phyloP scores from a whole-genome alignment of 2,888 invertebrate species.

The Ditula angustiorana region DNA sequence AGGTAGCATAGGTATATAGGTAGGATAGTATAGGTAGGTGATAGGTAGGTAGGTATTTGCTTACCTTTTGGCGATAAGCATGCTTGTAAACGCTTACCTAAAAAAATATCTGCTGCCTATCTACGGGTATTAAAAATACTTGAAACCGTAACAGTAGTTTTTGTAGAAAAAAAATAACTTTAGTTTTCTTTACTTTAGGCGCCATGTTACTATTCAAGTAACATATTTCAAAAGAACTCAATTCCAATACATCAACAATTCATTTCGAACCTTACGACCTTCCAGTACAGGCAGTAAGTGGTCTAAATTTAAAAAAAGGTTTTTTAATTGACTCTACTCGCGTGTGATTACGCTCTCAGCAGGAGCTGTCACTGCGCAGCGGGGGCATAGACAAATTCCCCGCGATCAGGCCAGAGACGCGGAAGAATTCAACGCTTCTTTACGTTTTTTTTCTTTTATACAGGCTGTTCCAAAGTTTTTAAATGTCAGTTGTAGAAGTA shows the following conservation, averaged over 20 bases:
- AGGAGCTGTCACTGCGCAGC: slow-evolving; percentile 13
- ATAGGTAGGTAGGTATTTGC: no score
- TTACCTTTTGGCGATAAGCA: no score
- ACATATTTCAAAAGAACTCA: neutral
- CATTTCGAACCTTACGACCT: neutral
- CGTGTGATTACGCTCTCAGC: slow-evolving; percentile 10
- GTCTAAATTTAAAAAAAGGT: no score
- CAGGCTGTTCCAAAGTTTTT: neutral
- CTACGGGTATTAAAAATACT: neutral
- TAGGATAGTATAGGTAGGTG: no score
- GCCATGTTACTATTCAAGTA: neutral
- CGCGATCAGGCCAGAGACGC: slow-evolving; percentile 6
- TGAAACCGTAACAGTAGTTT: neutral
- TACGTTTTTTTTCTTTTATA: neutral
- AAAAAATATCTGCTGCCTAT: no score
- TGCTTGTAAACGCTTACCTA: no score
- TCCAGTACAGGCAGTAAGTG: neutral
- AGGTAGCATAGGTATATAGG: no score
- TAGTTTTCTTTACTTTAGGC: neutral
- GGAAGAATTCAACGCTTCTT: slow-evolving; percentile 9
- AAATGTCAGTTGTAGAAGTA: no score
- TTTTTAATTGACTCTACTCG: neutral
- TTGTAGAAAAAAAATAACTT: neutral
- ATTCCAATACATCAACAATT: neutral
- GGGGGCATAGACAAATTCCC: neutral